Base-by-base conservation (phyloP, 2,888 invertebrate genomes). In the Sinotaia quadrata region DNA sequence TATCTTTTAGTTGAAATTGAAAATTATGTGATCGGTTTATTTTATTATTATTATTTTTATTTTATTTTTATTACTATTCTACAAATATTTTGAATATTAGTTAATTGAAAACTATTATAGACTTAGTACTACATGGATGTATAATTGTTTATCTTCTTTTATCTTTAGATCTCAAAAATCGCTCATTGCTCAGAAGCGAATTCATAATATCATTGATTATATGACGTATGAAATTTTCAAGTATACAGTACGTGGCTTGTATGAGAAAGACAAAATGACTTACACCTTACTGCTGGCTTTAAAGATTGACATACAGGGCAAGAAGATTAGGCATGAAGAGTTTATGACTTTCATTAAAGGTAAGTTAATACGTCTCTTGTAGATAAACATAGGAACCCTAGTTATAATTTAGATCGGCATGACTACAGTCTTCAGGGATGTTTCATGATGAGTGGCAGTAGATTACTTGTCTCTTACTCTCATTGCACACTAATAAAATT, bases 211-310 rank as follows among this genome's bases (percentile, higher is more conserved):
- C 71, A 88, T 89, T 12, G 87, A 88, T 61, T 87, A 81, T 78
- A 84, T 89, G 85, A 88, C 88, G 0, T 88, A 80, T 76, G 85
- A 87, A 69, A 86, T 88, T 61, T 89, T 82, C 75, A 84, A 84
- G 65, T 88, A 87, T 69, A 83, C 87, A 7, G 86, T 85, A 0
- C 78, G 88, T n/a, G 87, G 88, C 10, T 78, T 88, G 47, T 89
- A 88, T 67, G 88, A 88, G 76, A 80, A 80, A 34, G 87, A 89
- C 75, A 88, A 88, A 76, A 81, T 86, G 76, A 84, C 86, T 72
- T 88, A 88, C 78, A 88, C 88, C 49, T 71, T 89, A 62, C 78
- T 88, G 24, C 72, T 89, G 68, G 86, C 88, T n/a, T 75, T 89
- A 63, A 88, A 89, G 81, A 87, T 89, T 69, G 88, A 89, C 76